Percentiles rank a stretch among this genome's conserved stretches.
These are phyloP conservation scores for Macquaria australasica DNA, from an alignment of 2,113 vertebrate species.

Conservation along the genomic window DNA sequence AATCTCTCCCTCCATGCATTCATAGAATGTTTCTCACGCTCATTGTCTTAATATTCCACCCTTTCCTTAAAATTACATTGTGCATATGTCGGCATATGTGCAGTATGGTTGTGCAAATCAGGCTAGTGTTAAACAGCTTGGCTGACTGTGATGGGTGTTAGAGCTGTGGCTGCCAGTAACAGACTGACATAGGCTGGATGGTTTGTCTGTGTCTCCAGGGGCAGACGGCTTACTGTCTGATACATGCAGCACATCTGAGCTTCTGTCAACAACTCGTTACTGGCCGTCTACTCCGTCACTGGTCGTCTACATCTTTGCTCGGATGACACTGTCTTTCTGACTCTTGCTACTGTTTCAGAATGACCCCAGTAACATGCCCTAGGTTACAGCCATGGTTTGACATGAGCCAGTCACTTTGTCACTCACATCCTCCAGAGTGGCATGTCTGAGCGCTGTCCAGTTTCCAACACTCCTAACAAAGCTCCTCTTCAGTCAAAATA, in stretches of 20 bases:
- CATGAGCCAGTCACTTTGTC: constrained; percentile 29
- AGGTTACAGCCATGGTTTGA: constrained; percentile 30
- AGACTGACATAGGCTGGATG: constrained; percentile 41
- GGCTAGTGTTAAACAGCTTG: constrained; percentile 28
- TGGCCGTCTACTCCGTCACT: constrained; percentile 14
- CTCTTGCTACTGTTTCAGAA: not conserved
- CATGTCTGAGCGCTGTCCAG: not conserved
- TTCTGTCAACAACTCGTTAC: constrained; percentile 37
- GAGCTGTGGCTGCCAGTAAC: constrained; percentile 38
- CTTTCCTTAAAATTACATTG: not conserved
- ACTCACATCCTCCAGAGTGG: constrained; percentile 3
- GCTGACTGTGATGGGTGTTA: constrained; percentile 39
- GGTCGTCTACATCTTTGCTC: constrained; percentile 23
- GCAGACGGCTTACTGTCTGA: constrained; percentile 37
- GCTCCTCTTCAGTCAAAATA: not conserved
- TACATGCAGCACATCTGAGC: constrained; percentile 29
- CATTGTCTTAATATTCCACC: not conserved
- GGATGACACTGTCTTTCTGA: constrained; percentile 20
- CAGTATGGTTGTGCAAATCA: constrained; percentile 20
- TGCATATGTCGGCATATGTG: constrained; percentile 33
- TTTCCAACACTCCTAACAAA: constrained; percentile 14
- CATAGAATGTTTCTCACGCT: constrained; percentile 10
- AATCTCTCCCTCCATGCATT: constrained; percentile 12
- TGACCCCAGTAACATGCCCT: constrained; percentile 22
- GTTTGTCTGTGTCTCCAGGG: constrained; percentile 40